Evolutionary conservation across 2,797 vertebrate genomes (phyloP), one percentile per base, ranked within the genome.

Genomic region (Pseudomugil tenellus): DNA sequence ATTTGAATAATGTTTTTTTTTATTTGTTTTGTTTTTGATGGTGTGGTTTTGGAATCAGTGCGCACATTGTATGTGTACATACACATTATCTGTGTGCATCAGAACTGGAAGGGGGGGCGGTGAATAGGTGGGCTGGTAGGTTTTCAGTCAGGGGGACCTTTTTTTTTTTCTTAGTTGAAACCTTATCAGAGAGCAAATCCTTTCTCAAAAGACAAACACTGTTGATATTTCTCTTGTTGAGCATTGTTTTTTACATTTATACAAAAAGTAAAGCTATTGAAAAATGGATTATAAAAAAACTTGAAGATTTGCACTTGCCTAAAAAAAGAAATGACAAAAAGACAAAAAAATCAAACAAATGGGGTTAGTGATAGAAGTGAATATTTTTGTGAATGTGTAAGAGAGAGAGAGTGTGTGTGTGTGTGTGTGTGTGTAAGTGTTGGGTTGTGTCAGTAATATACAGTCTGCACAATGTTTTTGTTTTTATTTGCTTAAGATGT

Each of bases 291-390:
- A 88, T 91, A 91, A 91, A 92, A 92, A 94, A 94, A 95, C 94
- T 94, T 95, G 94, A 95, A 94, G 88, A 94, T 94, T 95, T 95
- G 94, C 94, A 94, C 94, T 95, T 94, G 92, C 91, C 92, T 94
- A 92, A 92, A 95, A 94, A 94, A 94, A 93, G 80, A 81, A 82
- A 83, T 79, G 70, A 89, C 60, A 92, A 81, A 91, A 91, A 56
- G 91, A 92, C 92, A 59, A 76, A 92, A 60, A 86, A 83, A 81
- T 84, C 76, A 85, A 91, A 87, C 84, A 87, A 82, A 89, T 84
- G 90, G 88, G 88, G 88, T 91, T 92, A 91, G 90, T 81, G 89
- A 71, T 92, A 93, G 92, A 94, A 88, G 92, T 90, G 74, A 87
- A 92, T 94, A 93, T 93, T 94, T 92, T 93, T 86, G 89, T 88